Base-by-base conservation (phyloP, 1,140 invertebrate species). In the Pantala flavescens region DNA sequence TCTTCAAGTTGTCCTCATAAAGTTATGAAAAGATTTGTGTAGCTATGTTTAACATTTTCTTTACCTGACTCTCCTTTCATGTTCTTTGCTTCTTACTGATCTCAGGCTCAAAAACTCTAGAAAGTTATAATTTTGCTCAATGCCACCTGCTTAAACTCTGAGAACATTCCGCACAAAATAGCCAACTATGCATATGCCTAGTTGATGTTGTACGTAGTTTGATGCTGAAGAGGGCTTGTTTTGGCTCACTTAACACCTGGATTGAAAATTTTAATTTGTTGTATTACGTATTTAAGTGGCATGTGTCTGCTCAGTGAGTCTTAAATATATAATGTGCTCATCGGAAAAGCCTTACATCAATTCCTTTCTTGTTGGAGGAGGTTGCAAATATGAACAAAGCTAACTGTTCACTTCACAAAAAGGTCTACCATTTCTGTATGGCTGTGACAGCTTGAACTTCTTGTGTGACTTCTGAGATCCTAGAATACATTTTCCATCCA, bases 121-220 rank as follows among this genome's bases (percentile, higher is more conserved):
- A 9, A 36, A 36, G 2, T 36, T 36, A 36, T 36, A 9, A 36
- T 36, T 36, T 5, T 36, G 28, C 28, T 36, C 28, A 36, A 36
- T 36, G 28, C 28, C 28, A 36, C 28, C 28, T 36, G 28, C 28
- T 36, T 36, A 63, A 3, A 63, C 14, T 63, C n/a, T 19, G 16
- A 63, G 49, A 63, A 63, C 49, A 63, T 63, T 63, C 49, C 49
- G 49, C 49, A 63, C 49, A 63, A 63, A 36, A 36, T 36, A 36
- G 28, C 28, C 28, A 36, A 36, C 28, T 36, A 36, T 36, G 28
- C 28, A 36, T 5, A 36, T 36, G 28, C 28, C 28, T 36, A 36
- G 28, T 36, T 36, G 28, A 36, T 36, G 28, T 36, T 36, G 28
- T 36, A 36, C 28, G 3, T 36, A 36, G 28, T 9, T 5, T 36